Percentiles rank a stretch among this genome's conserved stretches.
These are phyloP conservation scores for Drosophila bifasciata DNA, from an alignment of 1,140 invertebrate species.

Conservation along the genomic window DNA sequence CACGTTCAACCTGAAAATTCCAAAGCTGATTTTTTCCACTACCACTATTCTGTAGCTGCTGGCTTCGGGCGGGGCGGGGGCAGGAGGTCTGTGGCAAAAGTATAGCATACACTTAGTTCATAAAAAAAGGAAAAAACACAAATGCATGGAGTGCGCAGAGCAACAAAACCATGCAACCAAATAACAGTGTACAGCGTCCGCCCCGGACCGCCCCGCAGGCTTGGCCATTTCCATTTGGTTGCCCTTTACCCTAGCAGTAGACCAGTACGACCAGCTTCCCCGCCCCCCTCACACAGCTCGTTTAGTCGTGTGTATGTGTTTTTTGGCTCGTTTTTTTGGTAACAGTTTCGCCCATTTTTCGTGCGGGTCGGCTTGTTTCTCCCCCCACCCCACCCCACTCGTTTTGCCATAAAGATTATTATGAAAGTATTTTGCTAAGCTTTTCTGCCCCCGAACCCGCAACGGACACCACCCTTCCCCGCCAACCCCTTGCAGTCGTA, in stretches of 20 bases:
- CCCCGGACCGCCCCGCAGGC: too few relatives aligned
- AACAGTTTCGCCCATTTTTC: slow-evolving; percentile 32
- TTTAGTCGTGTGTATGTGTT: slow-evolving; percentile 48
- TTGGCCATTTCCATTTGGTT: slow-evolving; percentile 29
- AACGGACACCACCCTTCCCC: too few relatives aligned
- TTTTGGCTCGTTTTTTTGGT: slow-evolving; percentile 26
- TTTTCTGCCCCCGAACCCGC: slow-evolving; percentile 37
- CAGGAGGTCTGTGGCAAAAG: slow-evolving; percentile 1
- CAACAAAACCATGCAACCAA: slow-evolving; percentile 49
- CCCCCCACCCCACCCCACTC: slow-evolving; percentile 42
- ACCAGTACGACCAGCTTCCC: neutral
- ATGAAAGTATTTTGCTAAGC: slow-evolving; percentile 79
- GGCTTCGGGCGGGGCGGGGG: too few relatives aligned
- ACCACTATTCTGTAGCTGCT: too few relatives aligned
- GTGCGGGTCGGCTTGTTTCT: slow-evolving; percentile 29
- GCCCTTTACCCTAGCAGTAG: slow-evolving; percentile 8
- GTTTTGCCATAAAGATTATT: slow-evolving; percentile 77
- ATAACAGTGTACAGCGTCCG: slow-evolving; percentile 53
- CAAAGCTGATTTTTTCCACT: slow-evolving; percentile 4
- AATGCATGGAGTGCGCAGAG: slow-evolving; percentile 44
- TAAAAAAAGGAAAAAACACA: slow-evolving; percentile 53
- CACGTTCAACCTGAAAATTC: slow-evolving; percentile 47
- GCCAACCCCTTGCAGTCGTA: neutral
- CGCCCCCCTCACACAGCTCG: slow-evolving; percentile 40
- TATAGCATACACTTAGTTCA: slow-evolving; percentile 36